Conservation (phyloP, 1,140 invertebrate species). For the Heliconius melpomene region DNA sequence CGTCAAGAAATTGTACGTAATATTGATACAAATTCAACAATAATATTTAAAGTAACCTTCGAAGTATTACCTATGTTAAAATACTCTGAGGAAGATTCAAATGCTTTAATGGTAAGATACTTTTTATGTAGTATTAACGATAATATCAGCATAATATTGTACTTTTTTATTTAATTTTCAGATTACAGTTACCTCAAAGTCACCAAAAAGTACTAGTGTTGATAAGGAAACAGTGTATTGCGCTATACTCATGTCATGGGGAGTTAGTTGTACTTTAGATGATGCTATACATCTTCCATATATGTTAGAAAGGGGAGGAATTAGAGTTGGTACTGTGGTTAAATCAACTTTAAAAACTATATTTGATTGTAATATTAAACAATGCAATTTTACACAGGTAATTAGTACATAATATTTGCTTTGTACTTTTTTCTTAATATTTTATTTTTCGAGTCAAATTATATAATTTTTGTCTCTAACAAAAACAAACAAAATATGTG, state of each 20-base stretch:
- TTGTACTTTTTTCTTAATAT: background rate
- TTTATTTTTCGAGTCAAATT: no score
- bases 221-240: conserved; percentile 57
- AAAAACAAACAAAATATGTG: no score
- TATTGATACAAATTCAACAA: conserved; percentile 47
- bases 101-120: conserved; percentile 57
- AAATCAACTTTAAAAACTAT: conserved; percentile 60
- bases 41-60: conserved; percentile 60
- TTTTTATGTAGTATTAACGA: background rate
- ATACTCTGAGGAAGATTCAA: conserved; percentile 69
- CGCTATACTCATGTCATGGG: conserved; percentile 73
- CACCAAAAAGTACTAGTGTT: conserved; percentile 42
- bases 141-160: background rate
- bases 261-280: conserved; percentile 45
- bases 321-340: conserved; percentile 57
- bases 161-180: conserved; percentile 42
- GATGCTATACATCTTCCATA: conserved; percentile 67
- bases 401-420: background rate
- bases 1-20: conserved; percentile 61
- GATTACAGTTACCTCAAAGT: conserved; percentile 61
- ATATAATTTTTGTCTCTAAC: no score
- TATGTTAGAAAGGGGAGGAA: conserved; percentile 69
- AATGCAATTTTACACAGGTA: conserved; percentile 71
- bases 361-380: conserved; percentile 76
- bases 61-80: conserved; percentile 63